phyloP scores from a whole-genome alignment of 2,797 vertebrate species.

The Morus bassanus region DNA sequence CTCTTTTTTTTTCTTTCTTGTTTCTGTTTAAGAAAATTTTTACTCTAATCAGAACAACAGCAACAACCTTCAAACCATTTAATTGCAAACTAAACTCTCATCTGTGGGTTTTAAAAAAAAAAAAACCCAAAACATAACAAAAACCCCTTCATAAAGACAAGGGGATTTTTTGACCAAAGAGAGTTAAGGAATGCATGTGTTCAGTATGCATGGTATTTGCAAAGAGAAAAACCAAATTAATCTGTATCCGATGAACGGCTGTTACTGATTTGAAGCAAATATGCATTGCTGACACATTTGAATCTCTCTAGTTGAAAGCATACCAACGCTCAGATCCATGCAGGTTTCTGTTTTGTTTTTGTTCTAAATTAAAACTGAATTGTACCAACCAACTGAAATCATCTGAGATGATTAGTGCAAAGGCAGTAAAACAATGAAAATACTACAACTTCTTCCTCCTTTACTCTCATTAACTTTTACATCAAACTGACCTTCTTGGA shows the following conservation, averaged over 20 bases:
- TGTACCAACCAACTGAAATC: not conserved
- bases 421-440: not conserved
- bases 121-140: not conserved
- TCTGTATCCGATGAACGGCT: not conserved
- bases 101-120: not conserved
- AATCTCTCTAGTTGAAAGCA: not conserved
- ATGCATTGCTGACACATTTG: not conserved
- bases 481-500: constrained; percentile 80
- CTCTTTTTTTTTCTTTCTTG: constrained; percentile 88
- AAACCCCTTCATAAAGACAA: not conserved
- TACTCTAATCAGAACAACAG: not conserved
- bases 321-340: not conserved
- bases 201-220: accelerated
- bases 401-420: not conserved
- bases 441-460: not conserved
- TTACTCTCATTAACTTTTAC: not conserved
- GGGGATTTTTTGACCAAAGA: not conserved
- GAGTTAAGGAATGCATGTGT: not conserved
- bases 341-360: not conserved
- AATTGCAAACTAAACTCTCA: not conserved
- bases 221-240: not conserved
- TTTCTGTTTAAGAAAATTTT: constrained; percentile 74
- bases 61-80: not conserved
- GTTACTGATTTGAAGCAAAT: not conserved
- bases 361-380: not conserved